Conservation (phyloP, 2,113 vertebrate species). For the Tenebrosternarchus preto region DNA sequence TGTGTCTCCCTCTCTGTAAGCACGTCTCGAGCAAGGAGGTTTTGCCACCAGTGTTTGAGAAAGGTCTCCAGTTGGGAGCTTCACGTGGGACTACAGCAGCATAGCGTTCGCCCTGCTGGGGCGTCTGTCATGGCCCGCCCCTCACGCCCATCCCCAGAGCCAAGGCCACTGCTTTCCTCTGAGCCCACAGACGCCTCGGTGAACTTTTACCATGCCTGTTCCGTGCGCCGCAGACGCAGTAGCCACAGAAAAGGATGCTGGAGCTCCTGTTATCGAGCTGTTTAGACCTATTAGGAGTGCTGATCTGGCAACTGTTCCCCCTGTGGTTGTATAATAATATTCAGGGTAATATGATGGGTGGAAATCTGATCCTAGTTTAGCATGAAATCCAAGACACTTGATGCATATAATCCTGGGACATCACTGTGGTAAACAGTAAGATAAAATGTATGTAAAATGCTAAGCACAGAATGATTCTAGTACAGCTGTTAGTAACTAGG, state of each 20-base stretch:
- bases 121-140: conserved; percentile 11
- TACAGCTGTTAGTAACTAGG: too few species aligned
- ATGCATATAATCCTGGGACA: too few species aligned
- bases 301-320: too few species aligned
- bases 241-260: background rate
- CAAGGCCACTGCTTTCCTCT: background rate
- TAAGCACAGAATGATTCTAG: too few species aligned
- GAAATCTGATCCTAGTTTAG: too few species aligned
- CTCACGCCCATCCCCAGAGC: conserved; percentile 7
- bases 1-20: conserved; percentile 13
- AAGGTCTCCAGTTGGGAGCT: conserved; percentile 18
- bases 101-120: too few species aligned
- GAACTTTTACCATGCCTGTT: conserved; percentile 22
- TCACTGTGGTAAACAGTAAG: too few species aligned
- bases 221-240: background rate
- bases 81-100: conserved; percentile 14
- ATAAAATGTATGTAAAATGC: too few species aligned
- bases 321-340: too few species aligned
- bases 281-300: background rate
- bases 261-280: background rate
- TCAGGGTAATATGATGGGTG: too few species aligned
- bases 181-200: background rate
- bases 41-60: conserved; percentile 4
- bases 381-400: too few species aligned
- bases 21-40: conserved; percentile 7